Base-by-base conservation (phyloP, 2,113 vertebrate species). In the Nibea albiflora region DNA sequence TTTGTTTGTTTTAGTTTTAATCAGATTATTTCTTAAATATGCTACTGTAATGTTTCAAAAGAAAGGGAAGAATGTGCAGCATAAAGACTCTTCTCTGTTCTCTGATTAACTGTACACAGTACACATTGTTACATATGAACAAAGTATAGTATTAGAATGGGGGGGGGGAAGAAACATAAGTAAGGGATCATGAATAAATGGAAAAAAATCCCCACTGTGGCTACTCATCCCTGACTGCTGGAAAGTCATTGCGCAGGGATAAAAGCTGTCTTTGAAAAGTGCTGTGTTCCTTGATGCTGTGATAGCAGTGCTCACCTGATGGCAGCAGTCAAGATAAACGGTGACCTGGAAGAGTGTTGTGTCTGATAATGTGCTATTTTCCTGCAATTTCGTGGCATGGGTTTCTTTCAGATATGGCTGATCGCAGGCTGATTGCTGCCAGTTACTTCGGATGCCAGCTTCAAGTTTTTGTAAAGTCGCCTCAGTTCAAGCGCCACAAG, bases 231-330 rank as follows among this genome's bases (percentile, higher is more conserved):
- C 35, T 71, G 65, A 47, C 11, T 54, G 64, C 35, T 20, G 16
- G 47, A 74, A 46, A 31, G 20, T 62, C 46, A 56, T 14, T 47
- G 64, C 53, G 26, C 17, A 49, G 11, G 17, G 54, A 39, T 47
- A 28, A 68, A 68, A 62, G 49, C 28, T 46, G 54, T 74, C 77
- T 53, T 54, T 42, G 20, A 67, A 65, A 75, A 73, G 22, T 49
- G 31, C 0, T 53, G 2, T 49, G 65, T 49, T 1, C 22, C 46
- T 68, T 26, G 58, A 54, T 66, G 61, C 28, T 53, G 3, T 20
- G 71, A 61, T 26, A n/a, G 35, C 7, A 35, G 60, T 47, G 49
- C 28, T 79, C 14, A 58, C 56, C 61, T 79, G 75, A 70, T 52
- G 57, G 24, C 9, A 56, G 66, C 56, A 69, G 68, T 69, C 35